phyloP scores from a whole-genome alignment of 2,888 invertebrate genomes.

The Rapana venosa region DNA sequence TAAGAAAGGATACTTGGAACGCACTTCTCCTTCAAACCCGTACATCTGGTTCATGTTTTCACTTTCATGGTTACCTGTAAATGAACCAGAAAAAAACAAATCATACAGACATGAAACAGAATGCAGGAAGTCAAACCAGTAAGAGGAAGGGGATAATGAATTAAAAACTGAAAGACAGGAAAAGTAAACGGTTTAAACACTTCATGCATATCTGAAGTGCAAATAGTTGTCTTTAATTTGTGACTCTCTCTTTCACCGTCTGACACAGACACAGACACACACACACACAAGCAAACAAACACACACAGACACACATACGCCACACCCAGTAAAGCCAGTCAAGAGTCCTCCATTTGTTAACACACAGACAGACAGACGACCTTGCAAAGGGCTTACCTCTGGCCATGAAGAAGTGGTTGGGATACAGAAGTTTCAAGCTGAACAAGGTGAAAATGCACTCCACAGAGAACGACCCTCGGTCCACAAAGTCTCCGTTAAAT shows the following conservation, averaged over 20 bases:
- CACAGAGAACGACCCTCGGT: conserved; percentile 98
- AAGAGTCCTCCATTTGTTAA: too few species aligned
- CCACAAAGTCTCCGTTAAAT: conserved; percentile 99
- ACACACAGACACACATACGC: neutral
- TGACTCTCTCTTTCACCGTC: too few species aligned
- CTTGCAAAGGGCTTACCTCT: conserved; percentile 86
- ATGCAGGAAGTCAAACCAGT: neutral
- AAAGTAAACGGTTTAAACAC: too few species aligned
- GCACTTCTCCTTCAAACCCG: conserved; percentile 99
- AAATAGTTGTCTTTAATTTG: too few species aligned
- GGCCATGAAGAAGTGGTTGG: conserved; percentile 97
- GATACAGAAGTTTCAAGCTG: conserved; percentile 96
- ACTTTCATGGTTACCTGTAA: conserved; percentile 97
- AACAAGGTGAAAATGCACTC: conserved; percentile 99
- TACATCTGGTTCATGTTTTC: conserved; percentile 99
- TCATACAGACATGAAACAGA: neutral
- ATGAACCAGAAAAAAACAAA: conserved; percentile 34
- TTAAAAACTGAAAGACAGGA: too few species aligned
- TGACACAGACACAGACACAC: neutral
- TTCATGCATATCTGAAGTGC: too few species aligned
- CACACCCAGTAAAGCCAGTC: too few species aligned
- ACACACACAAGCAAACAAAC: neutral
- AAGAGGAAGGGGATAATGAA: too few species aligned
- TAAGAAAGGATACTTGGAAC: conserved; percentile 86
- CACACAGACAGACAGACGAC: too few species aligned